Conservation (phyloP, 2,888 invertebrate species). For the Polymixis flavicincta region DNA sequence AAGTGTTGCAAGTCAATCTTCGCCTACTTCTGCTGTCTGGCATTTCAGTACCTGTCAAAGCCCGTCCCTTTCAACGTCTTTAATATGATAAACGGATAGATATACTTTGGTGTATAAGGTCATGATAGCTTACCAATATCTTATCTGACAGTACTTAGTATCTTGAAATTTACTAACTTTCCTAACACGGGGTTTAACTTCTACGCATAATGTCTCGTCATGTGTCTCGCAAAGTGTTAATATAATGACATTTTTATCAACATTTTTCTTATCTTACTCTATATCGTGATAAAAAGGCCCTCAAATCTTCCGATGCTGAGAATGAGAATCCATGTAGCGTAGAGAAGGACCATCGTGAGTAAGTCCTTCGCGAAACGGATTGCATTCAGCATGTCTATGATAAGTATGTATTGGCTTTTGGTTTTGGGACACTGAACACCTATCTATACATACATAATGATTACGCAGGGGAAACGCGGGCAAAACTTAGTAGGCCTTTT, state of each 20-base stretch:
- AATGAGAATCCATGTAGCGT: background rate
- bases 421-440: background rate
- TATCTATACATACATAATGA: too few species aligned
- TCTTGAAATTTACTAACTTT: constrained; percentile 3
- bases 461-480: too few species aligned
- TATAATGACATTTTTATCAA: constrained; percentile 16
- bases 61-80: background rate
- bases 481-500: too few species aligned
- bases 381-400: background rate
- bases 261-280: constrained; percentile 3
- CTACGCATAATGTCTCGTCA: background rate
- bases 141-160: constrained; percentile 16
- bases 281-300: constrained; percentile 6
- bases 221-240: background rate
- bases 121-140: constrained; percentile 10
- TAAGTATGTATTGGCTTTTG: background rate
- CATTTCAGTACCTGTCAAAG: background rate
- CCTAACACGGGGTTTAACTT: background rate
- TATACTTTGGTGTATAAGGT: constrained; percentile 19
- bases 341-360: background rate
- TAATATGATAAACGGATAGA: background rate
- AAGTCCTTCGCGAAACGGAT: background rate
- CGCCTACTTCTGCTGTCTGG: background rate
- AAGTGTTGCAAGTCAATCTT: too few species aligned
- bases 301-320: background rate